A percentile compares a stretch with the other conserved stretches of the same genome.
These are phyloP conservation scores for Abrostola triplasia DNA, from an alignment of 2,888 invertebrate genomes.

Conservation along the genomic window DNA sequence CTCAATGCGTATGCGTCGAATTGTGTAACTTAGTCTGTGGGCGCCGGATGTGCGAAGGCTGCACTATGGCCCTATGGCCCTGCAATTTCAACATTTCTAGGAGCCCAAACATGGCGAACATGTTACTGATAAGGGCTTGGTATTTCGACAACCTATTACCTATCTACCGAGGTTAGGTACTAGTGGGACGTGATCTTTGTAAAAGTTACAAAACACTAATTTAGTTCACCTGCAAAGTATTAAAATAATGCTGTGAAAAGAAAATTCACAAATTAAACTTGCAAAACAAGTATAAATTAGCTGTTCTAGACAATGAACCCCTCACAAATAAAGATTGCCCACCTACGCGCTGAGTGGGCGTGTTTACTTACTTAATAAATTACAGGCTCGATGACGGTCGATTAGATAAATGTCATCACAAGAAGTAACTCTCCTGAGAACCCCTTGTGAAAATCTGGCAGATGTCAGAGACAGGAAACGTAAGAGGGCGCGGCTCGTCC, in stretches of 20 bases:
- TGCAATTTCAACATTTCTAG: constrained; percentile 61
- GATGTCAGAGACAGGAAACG: constrained; percentile 35
- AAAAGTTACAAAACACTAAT: no score
- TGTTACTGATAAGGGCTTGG: constrained; percentile 21
- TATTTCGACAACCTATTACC: constrained; percentile 12
- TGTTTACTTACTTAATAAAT: constrained; percentile 25
- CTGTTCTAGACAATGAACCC: constrained; percentile 25
- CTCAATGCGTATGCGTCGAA: constrained; percentile 33
- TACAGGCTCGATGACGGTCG: constrained; percentile 29
- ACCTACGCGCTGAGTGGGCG: constrained; percentile 31
- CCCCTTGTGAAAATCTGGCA: constrained; percentile 28
- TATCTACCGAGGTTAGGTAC: background rate
- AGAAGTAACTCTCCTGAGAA: constrained; percentile 26
- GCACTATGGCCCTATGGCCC: constrained; percentile 53
- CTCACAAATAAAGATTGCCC: constrained; percentile 26
- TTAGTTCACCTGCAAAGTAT: background rate
- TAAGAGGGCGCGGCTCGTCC: constrained; percentile 46
- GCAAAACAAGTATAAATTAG: constrained; percentile 1
- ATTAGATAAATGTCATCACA: constrained; percentile 42
- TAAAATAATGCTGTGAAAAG: background rate
- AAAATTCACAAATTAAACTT: constrained; percentile 5
- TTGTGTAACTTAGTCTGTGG: constrained; percentile 62
- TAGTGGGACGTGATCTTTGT: background rate
- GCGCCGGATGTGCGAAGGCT: constrained; percentile 70
- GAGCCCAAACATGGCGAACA: constrained; percentile 13